Evolutionary conservation across 2,888 invertebrate genomes (phyloP).

Genomic region (Orchestes rusci): DNA sequence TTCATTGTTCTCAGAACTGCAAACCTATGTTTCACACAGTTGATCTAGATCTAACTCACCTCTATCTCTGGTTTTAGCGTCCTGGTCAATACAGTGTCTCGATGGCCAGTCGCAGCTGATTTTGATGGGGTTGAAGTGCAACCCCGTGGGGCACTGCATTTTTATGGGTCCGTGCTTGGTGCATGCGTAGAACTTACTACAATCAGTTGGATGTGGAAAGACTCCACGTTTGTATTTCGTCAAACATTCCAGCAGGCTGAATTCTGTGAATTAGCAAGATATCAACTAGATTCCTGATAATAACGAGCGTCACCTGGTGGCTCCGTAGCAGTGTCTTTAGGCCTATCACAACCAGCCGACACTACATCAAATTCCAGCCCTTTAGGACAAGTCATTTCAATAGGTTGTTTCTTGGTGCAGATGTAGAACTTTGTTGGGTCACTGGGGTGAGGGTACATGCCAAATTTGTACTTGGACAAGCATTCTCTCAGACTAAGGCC

Average conservation of each 20-base stretch:
- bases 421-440: conserved; percentile 23
- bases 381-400: conserved; percentile 19
- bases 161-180: conserved; percentile 23
- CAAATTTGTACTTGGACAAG: conserved; percentile 20
- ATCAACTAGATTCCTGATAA: background rate
- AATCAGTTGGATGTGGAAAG: conserved; percentile 26
- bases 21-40: too few species aligned
- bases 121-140: conserved; percentile 25
- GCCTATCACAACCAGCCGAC: conserved; percentile 19
- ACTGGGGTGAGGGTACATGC: conserved; percentile 18
- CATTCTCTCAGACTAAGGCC: conserved; percentile 14
- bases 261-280: conserved; percentile 3
- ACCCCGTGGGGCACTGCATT: conserved; percentile 25
- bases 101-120: conserved; percentile 27
- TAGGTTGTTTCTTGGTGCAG: conserved; percentile 19
- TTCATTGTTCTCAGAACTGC: conserved; percentile 23
- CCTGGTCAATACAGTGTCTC: conserved; percentile 19
- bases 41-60: conserved; percentile 16
- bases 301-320: conserved; percentile 14
- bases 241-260: conserved; percentile 18
- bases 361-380: conserved; percentile 16
- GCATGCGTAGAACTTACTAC: conserved; percentile 26
- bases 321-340: conserved; percentile 16
- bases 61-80: conserved; percentile 18
- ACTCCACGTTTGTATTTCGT: conserved; percentile 14